phyloP scores from a whole-genome alignment of 2,888 invertebrate species.

The Lordiphosa andalusiaca region DNA sequence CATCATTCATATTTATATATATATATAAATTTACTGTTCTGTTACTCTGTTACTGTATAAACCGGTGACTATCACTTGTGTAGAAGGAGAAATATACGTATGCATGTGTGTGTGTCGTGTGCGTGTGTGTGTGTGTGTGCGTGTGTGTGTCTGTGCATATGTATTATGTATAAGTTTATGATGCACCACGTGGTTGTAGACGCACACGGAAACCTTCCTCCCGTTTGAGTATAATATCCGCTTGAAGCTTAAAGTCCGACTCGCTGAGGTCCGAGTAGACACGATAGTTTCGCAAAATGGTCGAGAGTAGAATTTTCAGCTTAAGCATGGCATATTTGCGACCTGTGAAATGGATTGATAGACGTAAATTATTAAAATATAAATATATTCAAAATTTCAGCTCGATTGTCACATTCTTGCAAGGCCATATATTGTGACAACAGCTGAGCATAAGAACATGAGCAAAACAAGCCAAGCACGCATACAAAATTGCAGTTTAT shows the following conservation, averaged over 20 bases:
- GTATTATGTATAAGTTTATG: slow-evolving; percentile 14
- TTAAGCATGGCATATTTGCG: slow-evolving; percentile 91
- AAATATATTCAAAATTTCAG: not conserved
- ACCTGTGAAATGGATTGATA: slow-evolving; percentile 79
- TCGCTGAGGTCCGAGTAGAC: slow-evolving; percentile 86
- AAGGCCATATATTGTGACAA: too few species aligned
- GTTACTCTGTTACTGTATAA: slow-evolving; percentile 55
- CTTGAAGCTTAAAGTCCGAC: slow-evolving; percentile 86
- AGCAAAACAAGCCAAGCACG: too few species aligned
- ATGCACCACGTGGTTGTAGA: slow-evolving; percentile 83
- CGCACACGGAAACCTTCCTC: slow-evolving; percentile 88
- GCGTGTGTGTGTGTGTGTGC: slow-evolving; percentile 19
- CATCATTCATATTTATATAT: slow-evolving; percentile 31
- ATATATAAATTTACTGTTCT: slow-evolving; percentile 29
- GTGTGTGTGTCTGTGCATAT: slow-evolving; percentile 17
- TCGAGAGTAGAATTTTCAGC: slow-evolving; percentile 88
- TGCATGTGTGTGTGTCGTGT: slow-evolving; percentile 42
- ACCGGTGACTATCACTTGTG: slow-evolving; percentile 68
- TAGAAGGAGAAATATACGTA: slow-evolving; percentile 35
- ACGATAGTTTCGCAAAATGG: slow-evolving; percentile 87
- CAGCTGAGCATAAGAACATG: too few species aligned
- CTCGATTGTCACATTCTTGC: too few species aligned
- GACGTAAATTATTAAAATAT: not conserved
- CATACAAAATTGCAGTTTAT: too few species aligned
- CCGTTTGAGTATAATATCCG: slow-evolving; percentile 89